These are phyloP conservation scores for Eupleurogrammus muticus DNA, from an alignment of 2,797 vertebrate species.

Conservation along the genomic window DNA sequence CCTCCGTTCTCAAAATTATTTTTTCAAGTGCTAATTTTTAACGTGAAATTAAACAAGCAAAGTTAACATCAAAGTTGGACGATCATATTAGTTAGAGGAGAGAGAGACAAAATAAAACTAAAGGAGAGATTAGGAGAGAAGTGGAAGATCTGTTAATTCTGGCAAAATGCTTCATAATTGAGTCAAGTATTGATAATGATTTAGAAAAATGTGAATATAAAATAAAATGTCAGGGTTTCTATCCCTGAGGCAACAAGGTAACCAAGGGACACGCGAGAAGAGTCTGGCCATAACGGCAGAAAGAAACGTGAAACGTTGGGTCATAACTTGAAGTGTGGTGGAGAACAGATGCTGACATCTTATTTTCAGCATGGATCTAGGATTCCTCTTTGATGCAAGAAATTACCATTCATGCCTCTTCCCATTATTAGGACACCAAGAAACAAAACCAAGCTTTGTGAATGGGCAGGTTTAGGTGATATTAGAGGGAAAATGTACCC, in stretches of 20 bases:
- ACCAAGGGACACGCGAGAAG: no score
- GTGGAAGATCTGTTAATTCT: neutral
- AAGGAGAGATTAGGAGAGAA: neutral
- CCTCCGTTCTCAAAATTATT: neutral
- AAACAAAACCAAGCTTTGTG: no score
- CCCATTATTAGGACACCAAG: no score
- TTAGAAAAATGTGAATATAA: neutral
- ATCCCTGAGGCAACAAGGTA: no score
- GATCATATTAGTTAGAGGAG: neutral
- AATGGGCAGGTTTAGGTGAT: no score
- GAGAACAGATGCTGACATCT: neutral
- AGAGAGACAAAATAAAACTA: neutral
- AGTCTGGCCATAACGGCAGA: neutral
- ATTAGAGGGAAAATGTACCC: no score
- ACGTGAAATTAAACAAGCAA: neutral
- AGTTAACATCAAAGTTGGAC: neutral
- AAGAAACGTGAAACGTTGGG: neutral
- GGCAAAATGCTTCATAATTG: neutral
- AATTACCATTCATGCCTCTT: no score
- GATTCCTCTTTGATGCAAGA: neutral
- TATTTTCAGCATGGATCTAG: neutral
- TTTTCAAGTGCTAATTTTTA: neutral
- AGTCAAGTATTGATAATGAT: neutral
- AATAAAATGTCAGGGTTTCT: no score
- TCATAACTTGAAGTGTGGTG: neutral